Evolutionary conservation across 2,797 vertebrate genomes (phyloP).

Genomic region (Gymnopithys bicolor): DNA sequence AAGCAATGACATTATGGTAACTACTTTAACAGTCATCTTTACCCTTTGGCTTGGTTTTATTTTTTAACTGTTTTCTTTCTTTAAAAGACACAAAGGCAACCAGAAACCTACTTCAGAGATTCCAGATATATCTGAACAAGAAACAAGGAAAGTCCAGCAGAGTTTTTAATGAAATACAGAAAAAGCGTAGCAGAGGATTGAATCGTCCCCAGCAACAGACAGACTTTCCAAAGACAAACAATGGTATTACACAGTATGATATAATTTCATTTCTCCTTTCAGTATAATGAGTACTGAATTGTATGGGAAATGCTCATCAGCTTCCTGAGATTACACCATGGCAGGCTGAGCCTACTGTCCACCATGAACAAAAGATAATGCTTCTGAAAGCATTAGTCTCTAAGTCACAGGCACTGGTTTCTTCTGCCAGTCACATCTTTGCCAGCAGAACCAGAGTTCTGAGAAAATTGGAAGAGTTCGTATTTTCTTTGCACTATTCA

Average conservation of each 20-base stretch:
- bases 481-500: neutral
- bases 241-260: neutral
- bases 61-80: neutral
- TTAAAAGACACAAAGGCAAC: neutral
- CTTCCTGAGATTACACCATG: neutral
- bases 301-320: neutral
- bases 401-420: neutral
- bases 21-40: neutral
- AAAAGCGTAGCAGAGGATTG: neutral
- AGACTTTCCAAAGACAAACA: neutral
- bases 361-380: neutral
- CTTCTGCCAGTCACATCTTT: neutral
- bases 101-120: slow-evolving; percentile 11
- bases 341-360: neutral
- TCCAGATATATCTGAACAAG: neutral
- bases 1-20: neutral
- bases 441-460: neutral
- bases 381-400: neutral
- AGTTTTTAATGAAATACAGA: neutral
- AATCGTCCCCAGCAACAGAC: neutral
- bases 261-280: neutral
- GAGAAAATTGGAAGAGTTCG: neutral
- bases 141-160: neutral
- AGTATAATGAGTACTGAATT: neutral
- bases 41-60: neutral